phyloP scores from a whole-genome alignment of 2,113 vertebrate species.

The Tapirus terrestris region DNA sequence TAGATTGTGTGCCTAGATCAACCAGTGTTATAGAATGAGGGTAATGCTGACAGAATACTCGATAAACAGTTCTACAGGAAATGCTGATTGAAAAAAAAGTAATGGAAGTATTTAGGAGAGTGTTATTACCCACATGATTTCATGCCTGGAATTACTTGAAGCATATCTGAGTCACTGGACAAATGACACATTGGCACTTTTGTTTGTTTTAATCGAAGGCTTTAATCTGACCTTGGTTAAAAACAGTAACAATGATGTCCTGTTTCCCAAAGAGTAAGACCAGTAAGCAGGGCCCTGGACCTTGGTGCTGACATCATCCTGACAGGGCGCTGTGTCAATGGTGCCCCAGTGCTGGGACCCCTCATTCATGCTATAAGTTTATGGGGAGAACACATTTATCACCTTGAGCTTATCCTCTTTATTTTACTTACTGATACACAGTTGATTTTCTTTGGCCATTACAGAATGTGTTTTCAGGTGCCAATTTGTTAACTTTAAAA shows the following conservation, averaged over 20 bases:
- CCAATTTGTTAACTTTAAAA: neutral
- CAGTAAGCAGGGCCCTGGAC: conserved; percentile 91
- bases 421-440: neutral
- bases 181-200: neutral
- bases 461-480: neutral
- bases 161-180: neutral
- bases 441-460: neutral
- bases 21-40: neutral
- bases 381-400: neutral
- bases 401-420: neutral
- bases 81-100: neutral
- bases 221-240: neutral
- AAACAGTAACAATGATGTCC: neutral
- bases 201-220: neutral
- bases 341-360: conserved; percentile 89
- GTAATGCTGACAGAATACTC: neutral
- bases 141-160: neutral
- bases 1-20: neutral
- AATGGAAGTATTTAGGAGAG: neutral
- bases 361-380: conserved; percentile 91
- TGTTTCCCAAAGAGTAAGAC: conserved; percentile 85
- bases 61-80: neutral
- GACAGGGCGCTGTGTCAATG: conserved; percentile 92
- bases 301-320: conserved; percentile 92
- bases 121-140: neutral